Evolutionary conservation across 2,888 invertebrate genomes (phyloP).

Genomic region (Myathropa florea): DNA sequence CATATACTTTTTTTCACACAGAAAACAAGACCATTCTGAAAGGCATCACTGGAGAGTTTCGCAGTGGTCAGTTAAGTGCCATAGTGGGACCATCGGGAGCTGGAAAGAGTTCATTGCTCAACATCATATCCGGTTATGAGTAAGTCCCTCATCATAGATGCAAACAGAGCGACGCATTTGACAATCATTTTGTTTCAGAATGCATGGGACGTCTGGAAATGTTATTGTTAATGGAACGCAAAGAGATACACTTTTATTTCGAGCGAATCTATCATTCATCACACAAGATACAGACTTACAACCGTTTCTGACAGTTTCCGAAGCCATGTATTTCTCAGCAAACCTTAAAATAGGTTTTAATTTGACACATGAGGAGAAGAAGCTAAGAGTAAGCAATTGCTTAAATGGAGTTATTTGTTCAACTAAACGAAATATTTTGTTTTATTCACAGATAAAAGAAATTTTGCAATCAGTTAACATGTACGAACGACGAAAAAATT

Average conservation of each 20-base stretch:
- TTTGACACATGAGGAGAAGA: slow-evolving; percentile 84
- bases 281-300: slow-evolving; percentile 93
- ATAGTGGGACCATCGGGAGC: slow-evolving; percentile 96
- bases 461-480: slow-evolving; percentile 90
- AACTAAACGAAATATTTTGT: not conserved
- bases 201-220: slow-evolving; percentile 83
- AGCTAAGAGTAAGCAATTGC: slow-evolving; percentile 82
- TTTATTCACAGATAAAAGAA: slow-evolving; percentile 85
- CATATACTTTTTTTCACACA: slow-evolving; percentile 76
- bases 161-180: not conserved
- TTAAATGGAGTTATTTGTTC: slow-evolving; percentile 68
- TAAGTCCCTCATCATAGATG: slow-evolving; percentile 80
- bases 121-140: slow-evolving; percentile 94
- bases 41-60: slow-evolving; percentile 85
- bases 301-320: slow-evolving; percentile 90
- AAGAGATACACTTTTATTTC: slow-evolving; percentile 86
- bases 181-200: slow-evolving; percentile 72
- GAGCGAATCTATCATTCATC: slow-evolving; percentile 92
- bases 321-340: slow-evolving; percentile 92
- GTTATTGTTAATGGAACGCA: slow-evolving; percentile 87
- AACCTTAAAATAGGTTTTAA: slow-evolving; percentile 90
- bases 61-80: slow-evolving; percentile 89
- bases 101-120: slow-evolving; percentile 93
- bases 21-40: slow-evolving; percentile 84
- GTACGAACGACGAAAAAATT: slow-evolving; percentile 84